A percentile compares a stretch with the other conserved stretches of the same genome.
phyloP scores from a whole-genome alignment of 2,888 invertebrate species.

The Trypoxylon attenuatum region DNA sequence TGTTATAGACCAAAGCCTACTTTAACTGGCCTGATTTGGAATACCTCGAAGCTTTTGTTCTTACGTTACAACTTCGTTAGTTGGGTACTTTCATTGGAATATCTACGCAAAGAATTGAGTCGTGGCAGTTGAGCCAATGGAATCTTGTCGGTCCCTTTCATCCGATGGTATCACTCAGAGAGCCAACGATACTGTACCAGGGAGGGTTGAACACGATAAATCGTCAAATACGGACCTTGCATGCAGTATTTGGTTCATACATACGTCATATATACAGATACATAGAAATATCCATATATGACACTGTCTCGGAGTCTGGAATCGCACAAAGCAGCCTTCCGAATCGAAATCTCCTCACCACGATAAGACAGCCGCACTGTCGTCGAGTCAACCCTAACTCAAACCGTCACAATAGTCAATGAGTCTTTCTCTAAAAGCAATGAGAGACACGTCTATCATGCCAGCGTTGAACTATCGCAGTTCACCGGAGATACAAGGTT shows the following conservation, averaged over 20 bases:
- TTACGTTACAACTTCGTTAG: too few species aligned
- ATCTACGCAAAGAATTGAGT: too few species aligned
- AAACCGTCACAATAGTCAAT: constrained; percentile 63
- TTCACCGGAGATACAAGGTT: background rate
- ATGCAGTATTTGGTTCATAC: constrained; percentile 4
- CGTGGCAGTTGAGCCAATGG: too few species aligned
- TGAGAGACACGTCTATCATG: constrained; percentile 15
- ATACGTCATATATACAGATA: constrained; percentile 8
- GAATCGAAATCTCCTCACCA: constrained; percentile 64
- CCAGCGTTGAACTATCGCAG: constrained; percentile 4
- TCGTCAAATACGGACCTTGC: constrained; percentile 2
- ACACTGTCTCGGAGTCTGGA: constrained; percentile 52
- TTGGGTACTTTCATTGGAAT: too few species aligned
- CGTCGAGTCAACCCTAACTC: constrained; percentile 68
- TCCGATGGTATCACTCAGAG: too few species aligned
- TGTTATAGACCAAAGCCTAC: too few species aligned
- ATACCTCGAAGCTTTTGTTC: background rate
- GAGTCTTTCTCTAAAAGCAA: constrained; percentile 32
- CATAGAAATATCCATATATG: constrained; percentile 11
- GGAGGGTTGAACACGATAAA: constrained; percentile 16
- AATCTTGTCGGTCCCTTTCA: too few species aligned
- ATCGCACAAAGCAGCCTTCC: constrained; percentile 35
- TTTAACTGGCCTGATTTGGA: too few species aligned
- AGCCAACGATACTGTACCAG: too few species aligned
- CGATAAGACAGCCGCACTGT: constrained; percentile 65